Percentiles rank a stretch among this genome's conserved stretches.
Evolutionary conservation across 1,140 invertebrate genomes (phyloP).

Genomic region (Triops longicaudatus): DNA sequence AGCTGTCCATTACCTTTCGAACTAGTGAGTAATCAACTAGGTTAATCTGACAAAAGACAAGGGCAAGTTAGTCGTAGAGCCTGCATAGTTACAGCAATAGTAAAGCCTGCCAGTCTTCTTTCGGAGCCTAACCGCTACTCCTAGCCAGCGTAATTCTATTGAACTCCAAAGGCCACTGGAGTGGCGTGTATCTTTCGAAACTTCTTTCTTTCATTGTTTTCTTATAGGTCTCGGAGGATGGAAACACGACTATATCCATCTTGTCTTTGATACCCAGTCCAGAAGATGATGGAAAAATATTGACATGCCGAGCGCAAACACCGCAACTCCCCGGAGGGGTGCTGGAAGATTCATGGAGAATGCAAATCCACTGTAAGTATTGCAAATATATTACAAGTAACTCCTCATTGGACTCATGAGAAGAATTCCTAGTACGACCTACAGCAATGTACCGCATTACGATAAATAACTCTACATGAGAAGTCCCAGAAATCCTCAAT

Average conservation of each 20-base stretch:
- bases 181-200: background rate
- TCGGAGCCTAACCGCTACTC: background rate
- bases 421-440: no score
- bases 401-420: no score
- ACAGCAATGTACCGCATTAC: no score
- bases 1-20: background rate
- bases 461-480: no score
- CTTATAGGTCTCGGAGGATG: slow-evolving; percentile 63
- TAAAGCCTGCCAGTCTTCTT: background rate
- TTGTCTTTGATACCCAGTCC: slow-evolving; percentile 61
- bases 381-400: background rate
- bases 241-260: slow-evolving; percentile 72
- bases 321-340: slow-evolving; percentile 70
- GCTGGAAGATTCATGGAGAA: slow-evolving; percentile 60
- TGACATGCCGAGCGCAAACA: slow-evolving; percentile 78
- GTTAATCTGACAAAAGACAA: slow-evolving; percentile 8
- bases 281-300: slow-evolving; percentile 67
- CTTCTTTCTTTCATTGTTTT: slow-evolving; percentile 18
- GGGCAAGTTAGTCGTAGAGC: background rate
- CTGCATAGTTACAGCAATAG: background rate
- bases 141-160: background rate
- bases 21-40: background rate
- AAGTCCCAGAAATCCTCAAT: no score
- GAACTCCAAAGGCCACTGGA: background rate
- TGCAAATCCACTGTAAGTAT: slow-evolving; percentile 53